Percentiles rank a stretch among this genome's conserved stretches.
These are phyloP conservation scores for Drosophila neotestacea DNA, from an alignment of 2,888 invertebrate genomes.

Conservation along the genomic window DNA sequence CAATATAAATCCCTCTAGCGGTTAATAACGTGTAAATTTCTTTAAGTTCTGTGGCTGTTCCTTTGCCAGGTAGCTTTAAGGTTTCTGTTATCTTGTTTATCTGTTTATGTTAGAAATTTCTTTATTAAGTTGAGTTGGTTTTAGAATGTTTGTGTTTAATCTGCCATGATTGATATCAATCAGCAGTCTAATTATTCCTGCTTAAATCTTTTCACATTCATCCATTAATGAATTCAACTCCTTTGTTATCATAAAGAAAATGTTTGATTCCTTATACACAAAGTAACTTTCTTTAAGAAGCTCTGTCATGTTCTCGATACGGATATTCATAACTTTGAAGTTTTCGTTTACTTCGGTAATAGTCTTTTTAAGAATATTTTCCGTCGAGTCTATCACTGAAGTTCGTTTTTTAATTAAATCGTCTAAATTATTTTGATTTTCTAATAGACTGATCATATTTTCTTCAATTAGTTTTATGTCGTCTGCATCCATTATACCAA, in stretches of 20 bases:
- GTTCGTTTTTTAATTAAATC: background rate
- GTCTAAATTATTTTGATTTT: conserved; percentile 10
- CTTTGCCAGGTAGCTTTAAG: too few species aligned
- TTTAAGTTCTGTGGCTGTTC: too few species aligned
- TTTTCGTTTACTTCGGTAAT: background rate
- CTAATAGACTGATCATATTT: conserved; percentile 5
- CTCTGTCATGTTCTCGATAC: too few species aligned
- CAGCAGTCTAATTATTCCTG: background rate
- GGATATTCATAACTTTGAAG: background rate
- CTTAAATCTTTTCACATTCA: background rate
- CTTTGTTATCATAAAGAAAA: background rate
- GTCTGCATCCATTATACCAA: conserved; percentile 27
- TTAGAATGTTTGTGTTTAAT: background rate
- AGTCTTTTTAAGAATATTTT: background rate
- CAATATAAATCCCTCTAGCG: too few species aligned
- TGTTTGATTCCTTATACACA: background rate
- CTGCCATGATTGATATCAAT: background rate
- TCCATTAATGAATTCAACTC: background rate
- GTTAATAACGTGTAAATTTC: too few species aligned
- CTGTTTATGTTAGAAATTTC: too few species aligned
- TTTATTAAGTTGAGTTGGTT: background rate
- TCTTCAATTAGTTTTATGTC: conserved; percentile 2
- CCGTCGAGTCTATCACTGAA: background rate
- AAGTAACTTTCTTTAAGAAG: too few species aligned
- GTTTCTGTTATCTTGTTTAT: too few species aligned